Conservation (phyloP, 2,797 vertebrate genomes). For the Brachyalestes nurse region DNA sequence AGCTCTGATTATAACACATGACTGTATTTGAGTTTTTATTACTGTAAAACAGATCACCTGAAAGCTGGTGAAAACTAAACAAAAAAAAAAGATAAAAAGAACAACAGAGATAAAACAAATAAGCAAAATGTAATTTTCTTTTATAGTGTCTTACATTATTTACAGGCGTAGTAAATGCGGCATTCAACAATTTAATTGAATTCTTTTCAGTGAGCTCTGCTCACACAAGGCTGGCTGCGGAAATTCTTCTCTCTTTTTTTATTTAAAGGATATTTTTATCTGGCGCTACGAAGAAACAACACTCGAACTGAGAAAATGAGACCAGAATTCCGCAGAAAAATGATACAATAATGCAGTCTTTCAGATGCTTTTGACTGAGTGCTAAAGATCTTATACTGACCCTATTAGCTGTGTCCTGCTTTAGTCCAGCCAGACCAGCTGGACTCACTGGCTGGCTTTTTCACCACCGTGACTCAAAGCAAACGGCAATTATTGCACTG, state of each 20-base stretch:
- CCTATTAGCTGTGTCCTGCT: conserved; percentile 42
- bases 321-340: not conserved
- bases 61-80: not conserved
- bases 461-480: conserved; percentile 79
- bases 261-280: not conserved
- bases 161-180: not conserved
- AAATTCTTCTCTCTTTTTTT: not conserved
- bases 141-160: not conserved
- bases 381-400: conserved; percentile 41
- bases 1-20: no score
- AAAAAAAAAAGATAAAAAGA: not conserved
- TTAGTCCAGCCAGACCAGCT: conserved; percentile 31
- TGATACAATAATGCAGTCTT: not conserved
- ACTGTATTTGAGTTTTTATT: no score
- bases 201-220: not conserved
- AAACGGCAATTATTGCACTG: conserved; percentile 82
- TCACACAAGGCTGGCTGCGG: not conserved
- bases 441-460: conserved; percentile 67
- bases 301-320: not conserved
- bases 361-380: conserved; percentile 24
- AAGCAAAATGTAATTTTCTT: no score
- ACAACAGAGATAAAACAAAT: not conserved
- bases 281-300: not conserved
- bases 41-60: no score
- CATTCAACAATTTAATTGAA: not conserved